phyloP scores from a whole-genome alignment of 2,113 vertebrate genomes.

The Verasper variegatus region DNA sequence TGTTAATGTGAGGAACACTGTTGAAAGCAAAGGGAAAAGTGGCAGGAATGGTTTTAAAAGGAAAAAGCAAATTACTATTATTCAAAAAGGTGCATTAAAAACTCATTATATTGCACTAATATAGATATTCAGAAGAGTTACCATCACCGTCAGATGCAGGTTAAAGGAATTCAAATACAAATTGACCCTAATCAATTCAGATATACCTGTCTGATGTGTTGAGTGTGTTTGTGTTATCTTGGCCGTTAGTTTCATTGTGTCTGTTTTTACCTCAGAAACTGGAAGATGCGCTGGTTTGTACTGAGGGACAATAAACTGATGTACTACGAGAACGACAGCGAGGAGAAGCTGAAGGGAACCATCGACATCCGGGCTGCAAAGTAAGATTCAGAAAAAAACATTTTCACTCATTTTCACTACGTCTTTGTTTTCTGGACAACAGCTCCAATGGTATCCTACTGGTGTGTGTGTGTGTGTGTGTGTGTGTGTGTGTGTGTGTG shows the following conservation, averaged over 20 bases:
- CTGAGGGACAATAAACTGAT: conserved; percentile 91
- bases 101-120: no score
- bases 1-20: background rate
- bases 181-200: background rate
- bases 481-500: conserved; percentile 5
- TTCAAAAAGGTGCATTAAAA: no score
- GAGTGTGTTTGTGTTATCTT: background rate
- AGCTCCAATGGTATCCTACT: background rate
- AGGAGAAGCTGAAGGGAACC: conserved; percentile 93
- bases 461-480: conserved; percentile 5
- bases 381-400: conserved; percentile 66
- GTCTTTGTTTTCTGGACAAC: background rate
- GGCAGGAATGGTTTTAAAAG: no score
- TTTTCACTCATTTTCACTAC: background rate
- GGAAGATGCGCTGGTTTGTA: conserved; percentile 96
- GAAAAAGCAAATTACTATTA: no score
- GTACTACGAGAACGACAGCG: conserved; percentile 94
- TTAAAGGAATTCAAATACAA: background rate
- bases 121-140: no score
- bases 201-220: background rate
- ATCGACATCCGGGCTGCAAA: conserved; percentile 91
- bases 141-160: background rate
- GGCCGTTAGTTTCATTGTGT: conserved; percentile 31
- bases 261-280: conserved; percentile 81
- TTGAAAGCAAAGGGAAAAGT: background rate